Conservation (phyloP, 1,140 invertebrate genomes). For the Saccostrea glomerata region DNA sequence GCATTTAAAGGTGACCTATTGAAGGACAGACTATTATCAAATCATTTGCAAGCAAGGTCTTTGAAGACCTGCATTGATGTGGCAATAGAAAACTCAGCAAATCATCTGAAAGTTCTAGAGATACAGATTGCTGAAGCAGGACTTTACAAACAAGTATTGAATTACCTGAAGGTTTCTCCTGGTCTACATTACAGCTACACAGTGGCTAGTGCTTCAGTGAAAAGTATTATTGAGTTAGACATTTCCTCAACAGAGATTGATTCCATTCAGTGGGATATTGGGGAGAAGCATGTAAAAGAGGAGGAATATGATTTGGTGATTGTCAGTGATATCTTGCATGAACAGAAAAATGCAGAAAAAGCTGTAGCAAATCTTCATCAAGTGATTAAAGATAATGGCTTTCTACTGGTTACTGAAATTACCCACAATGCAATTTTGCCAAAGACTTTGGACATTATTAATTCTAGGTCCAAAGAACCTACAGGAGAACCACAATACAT, state of each 20-base stretch:
- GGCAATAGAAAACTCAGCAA: slow-evolving; percentile 88
- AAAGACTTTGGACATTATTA: background rate
- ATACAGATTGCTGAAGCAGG: slow-evolving; percentile 75
- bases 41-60: slow-evolving; percentile 29
- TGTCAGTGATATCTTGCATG: slow-evolving; percentile 73
- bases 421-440: slow-evolving; percentile 77
- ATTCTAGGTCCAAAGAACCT: background rate
- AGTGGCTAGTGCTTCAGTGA: background rate
- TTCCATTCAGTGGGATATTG: slow-evolving; percentile 70
- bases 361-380: slow-evolving; percentile 79
- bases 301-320: slow-evolving; percentile 74
- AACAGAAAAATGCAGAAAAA: slow-evolving; percentile 72
- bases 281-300: slow-evolving; percentile 53
- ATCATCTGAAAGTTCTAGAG: slow-evolving; percentile 89
- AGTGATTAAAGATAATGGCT: slow-evolving; percentile 86
- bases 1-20: slow-evolving; percentile 49
- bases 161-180: slow-evolving; percentile 70
- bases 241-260: slow-evolving; percentile 60
- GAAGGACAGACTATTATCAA: slow-evolving; percentile 55
- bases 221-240: background rate
- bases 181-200: slow-evolving; percentile 8
- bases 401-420: slow-evolving; percentile 88
- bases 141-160: slow-evolving; percentile 63
- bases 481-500: slow-evolving; percentile 65
- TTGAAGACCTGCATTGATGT: slow-evolving; percentile 80